Base-by-base conservation (phyloP, 2,113 vertebrate genomes). In the Epinephelus cyanopodus region DNA sequence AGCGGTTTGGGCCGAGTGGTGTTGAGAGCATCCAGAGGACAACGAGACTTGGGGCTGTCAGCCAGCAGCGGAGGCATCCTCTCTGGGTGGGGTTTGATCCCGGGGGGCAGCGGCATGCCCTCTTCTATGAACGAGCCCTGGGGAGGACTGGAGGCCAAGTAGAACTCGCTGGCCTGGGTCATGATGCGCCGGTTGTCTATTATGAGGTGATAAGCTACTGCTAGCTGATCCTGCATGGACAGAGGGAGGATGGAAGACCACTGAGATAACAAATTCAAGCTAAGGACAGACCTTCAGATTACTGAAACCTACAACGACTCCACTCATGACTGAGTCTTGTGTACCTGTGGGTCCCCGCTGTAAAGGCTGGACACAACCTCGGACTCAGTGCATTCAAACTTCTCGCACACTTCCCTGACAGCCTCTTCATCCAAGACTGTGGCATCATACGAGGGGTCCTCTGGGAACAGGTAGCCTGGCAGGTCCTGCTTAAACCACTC, bases 91-190 rank as follows among this genome's bases (percentile, higher is more conserved):
- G 98, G 96, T 87, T 98, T 99, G 63, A 99, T 91, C n/a, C 98
- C 97, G 0, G 96, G 97, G 2, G 97, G 97, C 73, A 99, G 95
- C 33, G 94, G 96, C 97, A 98, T 95, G 53, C 96, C 97, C 57
- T 99, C 98, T 1, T 99, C 98, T 86, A 99, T 99, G 83, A 99
- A 99, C 53, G 98, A 98, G 87, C 97, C 95, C 0, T 97, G 97
- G 1, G 98, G 98, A 0, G 98, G 98, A 90, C 98, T 99, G 84
- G 98, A 99, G 73, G 98, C 98, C 21, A 99, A 94, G 95, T 99
- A 99, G 95, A 99, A 99, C 94, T 99, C 98, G 6, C 97, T 99
- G 93, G 98, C 98, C 91, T 99, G 98, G 90, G 98, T 99, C 98
- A 99, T 99, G 93, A 99, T 99, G 88, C 98, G 96, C 3, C 98